Conservation (phyloP, 2,113 vertebrate species). For the Cheirogaleus medius region DNA sequence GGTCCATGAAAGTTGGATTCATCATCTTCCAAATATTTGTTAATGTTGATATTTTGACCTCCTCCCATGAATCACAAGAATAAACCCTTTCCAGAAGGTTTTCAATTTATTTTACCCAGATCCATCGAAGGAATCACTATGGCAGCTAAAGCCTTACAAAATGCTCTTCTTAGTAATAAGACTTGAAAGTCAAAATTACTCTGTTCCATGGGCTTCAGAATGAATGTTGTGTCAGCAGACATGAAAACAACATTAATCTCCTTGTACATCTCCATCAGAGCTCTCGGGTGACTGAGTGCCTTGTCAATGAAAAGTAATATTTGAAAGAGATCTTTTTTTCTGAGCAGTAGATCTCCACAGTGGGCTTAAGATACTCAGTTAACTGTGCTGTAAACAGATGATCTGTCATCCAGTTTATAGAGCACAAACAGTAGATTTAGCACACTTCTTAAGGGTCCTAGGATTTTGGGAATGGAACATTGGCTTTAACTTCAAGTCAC, state of each 20-base stretch:
- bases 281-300: neutral
- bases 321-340: neutral
- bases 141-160: neutral
- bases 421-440: neutral
- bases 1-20: neutral
- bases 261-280: neutral
- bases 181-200: neutral
- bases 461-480: neutral
- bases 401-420: neutral
- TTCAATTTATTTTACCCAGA: neutral
- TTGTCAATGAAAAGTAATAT: neutral
- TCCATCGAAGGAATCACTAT: neutral
- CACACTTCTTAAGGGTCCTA: neutral
- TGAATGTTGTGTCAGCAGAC: neutral
- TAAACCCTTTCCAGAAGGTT: neutral
- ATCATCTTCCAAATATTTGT: neutral
- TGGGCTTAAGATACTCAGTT: neutral
- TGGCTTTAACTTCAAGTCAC: neutral
- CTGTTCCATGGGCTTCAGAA: too few relatives aligned
- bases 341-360: neutral
- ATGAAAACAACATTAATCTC: neutral
- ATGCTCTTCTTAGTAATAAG: neutral
- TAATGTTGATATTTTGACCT: neutral
- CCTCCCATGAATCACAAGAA: neutral
- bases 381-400: neutral